Base-by-base conservation (phyloP, 1,140 invertebrate genomes). In the Zaprionus taronus region DNA sequence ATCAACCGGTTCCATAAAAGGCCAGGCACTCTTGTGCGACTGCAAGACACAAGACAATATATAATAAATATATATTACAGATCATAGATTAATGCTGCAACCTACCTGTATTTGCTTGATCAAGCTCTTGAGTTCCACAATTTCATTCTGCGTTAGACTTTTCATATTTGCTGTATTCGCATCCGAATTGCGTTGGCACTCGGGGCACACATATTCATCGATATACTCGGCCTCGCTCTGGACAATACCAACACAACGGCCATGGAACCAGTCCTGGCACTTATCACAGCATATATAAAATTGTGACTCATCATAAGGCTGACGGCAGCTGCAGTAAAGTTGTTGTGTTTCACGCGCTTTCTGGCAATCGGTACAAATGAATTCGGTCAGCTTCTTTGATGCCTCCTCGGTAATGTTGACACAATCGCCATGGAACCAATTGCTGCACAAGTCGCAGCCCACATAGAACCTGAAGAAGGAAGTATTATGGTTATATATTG, bases 211-310 rank as follows among this genome's bases (percentile, higher is more conserved):
- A 90, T 99, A 99, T 83, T 98, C 98, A 83, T 99, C 98, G 76
- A 99, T 98, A 83, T 96, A 96, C 90, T 98, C 97, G 6, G 98
- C 98, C 93, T 99, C 98, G 4, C 96, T 97, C 92, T 98, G 97
- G 34, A 99, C 94, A 84, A 99, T 98, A 12, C 98, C 98, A 9
- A 99, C 98, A 93, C 99, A 99, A 61, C 97, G 94, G 5, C 98
- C 98, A 93, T 99, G 99, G 93, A 99, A 99, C 99, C 99, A 99
- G 93, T 99, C 98, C 93, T 99, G 97, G 94, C 99, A 99, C 60
- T 96, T 95, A 93, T 99, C 99, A 93, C 99, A 99, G 84, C 98
- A 99, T 86, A 99, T 99, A 92, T 98, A 98, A 95, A 98, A 99
- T 97, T 99, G 97, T 91, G 97, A 97, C 94, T 99, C 98, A 94